phyloP scores from a whole-genome alignment of 2,113 vertebrate species.

The Rutilus rutilus region DNA sequence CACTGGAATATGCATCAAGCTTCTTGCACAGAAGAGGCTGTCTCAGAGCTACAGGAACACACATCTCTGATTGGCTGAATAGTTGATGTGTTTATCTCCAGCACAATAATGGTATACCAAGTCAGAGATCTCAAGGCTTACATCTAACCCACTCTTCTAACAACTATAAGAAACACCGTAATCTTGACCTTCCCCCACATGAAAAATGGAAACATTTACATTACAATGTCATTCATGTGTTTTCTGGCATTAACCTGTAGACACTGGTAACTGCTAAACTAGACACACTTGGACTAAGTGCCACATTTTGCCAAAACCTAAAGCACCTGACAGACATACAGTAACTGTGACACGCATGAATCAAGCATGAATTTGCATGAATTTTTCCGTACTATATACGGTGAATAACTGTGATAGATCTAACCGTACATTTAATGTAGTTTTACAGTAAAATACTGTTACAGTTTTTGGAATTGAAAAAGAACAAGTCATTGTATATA shows the following conservation, averaged over 20 bases:
- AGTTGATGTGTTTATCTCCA: neutral
- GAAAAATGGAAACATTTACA: neutral
- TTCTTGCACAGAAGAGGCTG: neutral
- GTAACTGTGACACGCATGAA: neutral
- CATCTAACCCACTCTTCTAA: neutral
- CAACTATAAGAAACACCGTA: neutral
- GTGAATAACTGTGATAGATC: no score
- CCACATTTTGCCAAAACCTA: neutral
- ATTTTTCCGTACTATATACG: no score
- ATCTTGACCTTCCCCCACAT: neutral
- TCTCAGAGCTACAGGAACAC: neutral
- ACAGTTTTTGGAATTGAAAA: no score
- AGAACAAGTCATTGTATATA: no score
- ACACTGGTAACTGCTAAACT: neutral
- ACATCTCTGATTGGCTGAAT: neutral
- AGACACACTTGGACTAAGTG: neutral
- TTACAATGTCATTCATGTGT: neutral
- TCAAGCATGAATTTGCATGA: neutral
- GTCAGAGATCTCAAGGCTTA: neutral
- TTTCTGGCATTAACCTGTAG: neutral
- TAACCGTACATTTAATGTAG: no score
- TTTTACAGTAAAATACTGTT: no score
- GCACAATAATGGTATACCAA: neutral
- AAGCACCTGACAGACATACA: neutral
- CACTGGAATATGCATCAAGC: constrained; percentile 4